Percentiles rank a stretch among this genome's conserved stretches.
These are phyloP conservation scores for Motacilla tschutschensis DNA, from an alignment of 2,113 vertebrate species.

Conservation along the genomic window DNA sequence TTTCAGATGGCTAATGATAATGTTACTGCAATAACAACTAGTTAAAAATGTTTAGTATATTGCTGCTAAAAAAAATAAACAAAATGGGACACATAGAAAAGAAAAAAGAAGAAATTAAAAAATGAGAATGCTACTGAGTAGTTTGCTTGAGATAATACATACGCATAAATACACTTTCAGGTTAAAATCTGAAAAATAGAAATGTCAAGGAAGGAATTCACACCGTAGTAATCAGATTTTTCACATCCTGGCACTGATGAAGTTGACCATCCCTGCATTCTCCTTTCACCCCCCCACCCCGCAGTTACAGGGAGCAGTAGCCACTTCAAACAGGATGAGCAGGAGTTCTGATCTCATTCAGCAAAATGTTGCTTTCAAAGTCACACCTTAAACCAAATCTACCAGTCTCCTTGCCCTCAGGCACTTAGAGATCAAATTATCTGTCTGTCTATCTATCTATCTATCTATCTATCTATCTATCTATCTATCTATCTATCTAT, in stretches of 20 bases:
- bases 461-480: neutral
- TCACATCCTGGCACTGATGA: neutral
- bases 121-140: neutral
- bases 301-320: neutral
- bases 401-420: neutral
- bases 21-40: neutral
- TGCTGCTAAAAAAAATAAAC: neutral
- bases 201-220: neutral
- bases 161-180: neutral
- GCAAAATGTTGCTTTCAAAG: neutral
- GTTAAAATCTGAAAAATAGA: neutral
- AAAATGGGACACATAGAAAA: neutral
- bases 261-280: neutral
- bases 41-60: neutral
- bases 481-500: no score
- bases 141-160: neutral
- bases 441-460: neutral
- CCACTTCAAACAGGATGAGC: neutral
- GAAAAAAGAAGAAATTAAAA: neutral
- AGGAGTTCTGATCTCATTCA: neutral
- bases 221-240: neutral
- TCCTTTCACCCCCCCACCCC: fast-evolving
- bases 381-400: neutral
- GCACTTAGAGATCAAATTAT: neutral
- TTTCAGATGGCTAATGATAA: neutral